A percentile compares a stretch with the other conserved stretches of the same genome.
Evolutionary conservation across 1,140 invertebrate genomes (phyloP).

Genomic region (Mylabris phalerata): DNA sequence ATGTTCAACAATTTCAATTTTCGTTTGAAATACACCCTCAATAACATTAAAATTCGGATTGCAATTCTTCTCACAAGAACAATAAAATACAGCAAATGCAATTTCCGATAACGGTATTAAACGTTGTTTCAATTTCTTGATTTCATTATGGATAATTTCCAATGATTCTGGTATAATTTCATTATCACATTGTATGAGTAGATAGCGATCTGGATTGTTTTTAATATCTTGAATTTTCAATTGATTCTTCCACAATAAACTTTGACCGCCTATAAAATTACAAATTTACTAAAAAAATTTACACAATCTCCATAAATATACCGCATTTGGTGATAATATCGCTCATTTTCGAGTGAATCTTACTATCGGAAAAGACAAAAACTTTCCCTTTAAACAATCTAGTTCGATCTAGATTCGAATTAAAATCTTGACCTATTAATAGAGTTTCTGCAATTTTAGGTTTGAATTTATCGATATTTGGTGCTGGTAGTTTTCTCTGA

Average conservation of each 20-base stretch:
- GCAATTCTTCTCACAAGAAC: constrained; percentile 44
- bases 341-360: constrained; percentile 1
- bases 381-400: constrained; percentile 9
- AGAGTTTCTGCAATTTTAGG: constrained; percentile 5
- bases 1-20: background rate
- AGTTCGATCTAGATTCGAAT: background rate
- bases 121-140: constrained; percentile 32
- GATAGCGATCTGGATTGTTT: background rate
- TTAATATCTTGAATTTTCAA: background rate
- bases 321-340: constrained; percentile 3
- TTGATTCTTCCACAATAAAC: constrained; percentile 7
- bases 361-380: constrained; percentile 6
- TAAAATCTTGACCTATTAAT: background rate
- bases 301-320: constrained; percentile 1
- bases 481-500: constrained; percentile 1
- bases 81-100: constrained; percentile 43
- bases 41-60: constrained; percentile 38
- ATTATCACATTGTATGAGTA: constrained; percentile 3
- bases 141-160: constrained; percentile 4
- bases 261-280: background rate
- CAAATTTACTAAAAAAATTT: background rate
- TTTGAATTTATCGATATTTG: constrained; percentile 4
- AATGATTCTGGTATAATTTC: constrained; percentile 1
- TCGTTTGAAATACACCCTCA: background rate
- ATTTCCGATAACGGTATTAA: constrained; percentile 44